Conservation (phyloP, 2,113 vertebrate genomes). For the Chaetodon trifascialis region DNA sequence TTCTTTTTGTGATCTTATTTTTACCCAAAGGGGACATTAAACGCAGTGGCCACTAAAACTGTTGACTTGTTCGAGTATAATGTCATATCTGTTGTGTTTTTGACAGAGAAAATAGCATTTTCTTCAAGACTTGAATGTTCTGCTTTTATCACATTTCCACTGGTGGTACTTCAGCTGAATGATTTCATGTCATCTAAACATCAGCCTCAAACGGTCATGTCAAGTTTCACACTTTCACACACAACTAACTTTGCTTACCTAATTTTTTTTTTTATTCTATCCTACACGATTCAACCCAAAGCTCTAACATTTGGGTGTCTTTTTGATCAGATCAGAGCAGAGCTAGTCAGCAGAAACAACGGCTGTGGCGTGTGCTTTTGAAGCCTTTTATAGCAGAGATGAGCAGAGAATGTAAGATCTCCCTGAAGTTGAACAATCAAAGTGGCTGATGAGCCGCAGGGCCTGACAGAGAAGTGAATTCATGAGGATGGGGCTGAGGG, state of each 20-base stretch:
- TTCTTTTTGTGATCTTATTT: constrained; percentile 1
- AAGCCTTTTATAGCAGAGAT: constrained; percentile 44
- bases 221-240: not conserved
- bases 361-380: constrained; percentile 25
- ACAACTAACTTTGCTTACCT: not conserved
- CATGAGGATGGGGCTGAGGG: constrained; percentile 47
- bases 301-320: not conserved
- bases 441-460: constrained; percentile 47
- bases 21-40: not conserved
- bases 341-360: constrained; percentile 41
- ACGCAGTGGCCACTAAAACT: not conserved
- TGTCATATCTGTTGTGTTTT: constrained; percentile 11
- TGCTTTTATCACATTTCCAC: constrained; percentile 24
- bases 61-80: constrained; percentile 14
- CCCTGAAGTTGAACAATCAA: constrained; percentile 63
- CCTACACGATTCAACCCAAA: constrained; percentile 9
- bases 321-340: constrained; percentile 55
- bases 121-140: not conserved
- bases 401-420: constrained; percentile 49
- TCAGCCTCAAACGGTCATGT: constrained; percentile 4
- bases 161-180: constrained; percentile 13
- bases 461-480: constrained; percentile 62
- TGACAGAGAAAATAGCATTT: not conserved
- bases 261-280: constrained; percentile 10
- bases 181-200: constrained; percentile 33